Conservation (phyloP, 2,113 vertebrate genomes). For the Odobenus rosmarus region DNA sequence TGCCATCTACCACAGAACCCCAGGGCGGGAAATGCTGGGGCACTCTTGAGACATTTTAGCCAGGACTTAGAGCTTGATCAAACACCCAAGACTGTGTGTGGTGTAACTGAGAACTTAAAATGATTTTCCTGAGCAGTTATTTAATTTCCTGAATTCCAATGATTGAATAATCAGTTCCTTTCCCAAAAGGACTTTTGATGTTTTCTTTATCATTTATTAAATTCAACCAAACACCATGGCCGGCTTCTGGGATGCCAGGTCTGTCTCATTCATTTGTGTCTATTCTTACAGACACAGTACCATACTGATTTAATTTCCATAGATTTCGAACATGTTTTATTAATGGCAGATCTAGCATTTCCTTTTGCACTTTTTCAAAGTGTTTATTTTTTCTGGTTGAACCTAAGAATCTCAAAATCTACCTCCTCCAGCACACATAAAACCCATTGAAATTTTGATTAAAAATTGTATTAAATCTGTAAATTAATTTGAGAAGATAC, state of each 20-base stretch:
- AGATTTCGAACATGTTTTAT: neutral
- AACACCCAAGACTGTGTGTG: neutral
- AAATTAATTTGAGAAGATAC: constrained; percentile 17
- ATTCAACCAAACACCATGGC: neutral
- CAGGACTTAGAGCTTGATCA: neutral
- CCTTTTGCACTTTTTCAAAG: neutral
- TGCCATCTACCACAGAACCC: neutral
- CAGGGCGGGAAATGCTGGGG: neutral
- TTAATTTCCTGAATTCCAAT: neutral
- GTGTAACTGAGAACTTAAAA: neutral
- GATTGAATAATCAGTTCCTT: neutral
- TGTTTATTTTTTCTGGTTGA: neutral
- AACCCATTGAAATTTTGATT: neutral
- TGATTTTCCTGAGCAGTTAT: neutral
- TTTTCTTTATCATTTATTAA: neutral
- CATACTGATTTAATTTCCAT: neutral
- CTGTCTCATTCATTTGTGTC: neutral
- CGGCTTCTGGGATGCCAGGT: neutral
- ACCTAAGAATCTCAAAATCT: neutral
- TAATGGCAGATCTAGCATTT: neutral
- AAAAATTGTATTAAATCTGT: neutral
- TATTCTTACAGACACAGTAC: neutral
- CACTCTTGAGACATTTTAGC: neutral
- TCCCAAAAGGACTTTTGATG: neutral
- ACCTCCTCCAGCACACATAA: neutral